Evolutionary conservation across 1,140 invertebrate genomes (phyloP), one percentile per base, ranked within the genome.

Genomic region (Tetragonula clypearis): DNA sequence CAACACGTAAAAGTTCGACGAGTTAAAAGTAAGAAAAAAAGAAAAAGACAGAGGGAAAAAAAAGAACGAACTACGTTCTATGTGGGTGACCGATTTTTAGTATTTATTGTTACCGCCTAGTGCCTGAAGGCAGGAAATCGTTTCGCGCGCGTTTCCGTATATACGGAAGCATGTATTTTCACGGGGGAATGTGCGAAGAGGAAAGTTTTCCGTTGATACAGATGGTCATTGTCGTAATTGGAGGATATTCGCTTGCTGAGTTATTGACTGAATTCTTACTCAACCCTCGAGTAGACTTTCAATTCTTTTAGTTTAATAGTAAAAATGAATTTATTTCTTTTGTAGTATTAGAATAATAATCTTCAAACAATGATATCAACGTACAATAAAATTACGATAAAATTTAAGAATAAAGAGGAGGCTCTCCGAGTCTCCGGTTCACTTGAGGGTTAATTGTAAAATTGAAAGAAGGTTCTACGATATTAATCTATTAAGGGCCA

Each of bases 81-180:
- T 78, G 26, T 69, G 55, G 75, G 75, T 58, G 30, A 60, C 53
- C 66, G 60, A 77, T 76, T 56, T 78, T 66, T 17, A 83, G 73
- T 84, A 84, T 84, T 78, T 84, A 84, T 78, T 69, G 35, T 84
- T 71, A 75, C 65, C 82, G 55, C 49, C 66, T 78, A 77, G 82
- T 83, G 82, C 82, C 82, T 84, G 53, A 71, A 84, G 82, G 82
- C 82, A 84, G 82, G 72, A 75, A 56, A 69, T 77, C 62, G 74
- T 77, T 82, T 62, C n/a, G n/a, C 11, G 26, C n/a, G 62, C 49
- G 49, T 76, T 65, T 82, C 71, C 60, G 26, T 53, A 30, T 30
- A 75, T 49, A n/a, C 23, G 9, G 65, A 23, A 55, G 3, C 15
- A 55, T 35, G n/a, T 49, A 17, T 72, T 60, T 60, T 17, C 14